Percentiles rank a stretch among this genome's conserved stretches.
Evolutionary conservation across 2,888 invertebrate genomes (phyloP).

Genomic region (Heteromyza rotundicornis): DNA sequence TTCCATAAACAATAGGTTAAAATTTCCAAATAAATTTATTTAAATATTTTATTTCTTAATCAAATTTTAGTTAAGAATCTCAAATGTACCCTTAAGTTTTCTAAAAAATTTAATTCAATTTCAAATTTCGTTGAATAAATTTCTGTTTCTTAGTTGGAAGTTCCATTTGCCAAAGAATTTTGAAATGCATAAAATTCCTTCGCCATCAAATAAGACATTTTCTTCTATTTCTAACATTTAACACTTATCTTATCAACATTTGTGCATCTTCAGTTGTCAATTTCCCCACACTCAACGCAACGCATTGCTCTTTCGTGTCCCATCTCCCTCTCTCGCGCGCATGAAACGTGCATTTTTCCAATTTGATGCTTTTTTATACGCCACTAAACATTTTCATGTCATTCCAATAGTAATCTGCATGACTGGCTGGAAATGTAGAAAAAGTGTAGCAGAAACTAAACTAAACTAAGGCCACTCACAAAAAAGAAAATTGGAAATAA

Average conservation of each 20-base stretch:
- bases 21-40: no score
- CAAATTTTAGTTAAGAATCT: no score
- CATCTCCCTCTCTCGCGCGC: background rate
- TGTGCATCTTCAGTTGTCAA: background rate
- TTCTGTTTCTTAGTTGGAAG: no score
- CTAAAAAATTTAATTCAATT: no score
- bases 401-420: slow-evolving; percentile 56
- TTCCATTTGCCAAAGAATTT: no score
- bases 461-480: background rate
- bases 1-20: no score
- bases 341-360: slow-evolving; percentile 6
- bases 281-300: background rate
- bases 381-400: slow-evolving; percentile 58
- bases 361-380: slow-evolving; percentile 30
- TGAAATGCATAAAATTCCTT: no score
- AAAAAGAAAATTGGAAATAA: no score
- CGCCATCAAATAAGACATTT: slow-evolving; percentile 44
- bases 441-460: background rate
- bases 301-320: no score
- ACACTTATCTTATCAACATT: slow-evolving; percentile 7
- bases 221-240: slow-evolving; percentile 28
- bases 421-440: slow-evolving; percentile 43
- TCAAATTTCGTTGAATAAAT: no score
- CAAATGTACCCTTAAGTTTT: no score
- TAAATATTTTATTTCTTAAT: no score